Evolutionary conservation across 1,140 invertebrate species (phyloP).

Genomic region (Drosophila setifemur): DNA sequence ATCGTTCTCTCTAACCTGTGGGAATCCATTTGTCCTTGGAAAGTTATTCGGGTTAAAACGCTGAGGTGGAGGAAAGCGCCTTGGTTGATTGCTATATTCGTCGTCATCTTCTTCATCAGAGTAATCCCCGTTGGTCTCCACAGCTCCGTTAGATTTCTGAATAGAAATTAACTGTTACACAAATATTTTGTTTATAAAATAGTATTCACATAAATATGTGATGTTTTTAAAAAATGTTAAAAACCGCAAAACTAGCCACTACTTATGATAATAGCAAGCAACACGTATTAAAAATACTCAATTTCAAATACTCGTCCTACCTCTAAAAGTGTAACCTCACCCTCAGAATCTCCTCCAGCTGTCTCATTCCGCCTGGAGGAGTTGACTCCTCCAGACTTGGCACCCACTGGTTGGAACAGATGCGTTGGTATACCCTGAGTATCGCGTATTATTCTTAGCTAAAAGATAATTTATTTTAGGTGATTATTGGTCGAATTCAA

Average conservation of each 20-base stretch:
- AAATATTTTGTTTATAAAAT: too few relatives aligned
- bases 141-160: not conserved
- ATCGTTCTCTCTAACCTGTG: not conserved
- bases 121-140: not conserved
- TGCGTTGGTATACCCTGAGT: constrained; percentile 44
- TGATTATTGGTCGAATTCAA: too few relatives aligned
- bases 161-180: too few relatives aligned
- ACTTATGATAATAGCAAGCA: too few relatives aligned
- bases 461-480: too few relatives aligned
- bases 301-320: not conserved
- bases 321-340: not conserved
- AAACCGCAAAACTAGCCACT: too few relatives aligned
- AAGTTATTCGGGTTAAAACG: not conserved
- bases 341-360: not conserved
- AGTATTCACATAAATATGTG: too few relatives aligned
- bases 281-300: not conserved
- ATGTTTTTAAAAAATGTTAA: not conserved
- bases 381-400: not conserved
- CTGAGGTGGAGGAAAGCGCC: not conserved
- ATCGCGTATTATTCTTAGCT: constrained; percentile 31
- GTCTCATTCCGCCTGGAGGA: not conserved
- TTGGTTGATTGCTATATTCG: not conserved
- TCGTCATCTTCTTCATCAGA: not conserved
- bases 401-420: constrained; percentile 44
- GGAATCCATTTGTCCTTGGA: not conserved